Evolutionary conservation across 2,888 invertebrate genomes (phyloP).

Genomic region (Notodonta ziczac): DNA sequence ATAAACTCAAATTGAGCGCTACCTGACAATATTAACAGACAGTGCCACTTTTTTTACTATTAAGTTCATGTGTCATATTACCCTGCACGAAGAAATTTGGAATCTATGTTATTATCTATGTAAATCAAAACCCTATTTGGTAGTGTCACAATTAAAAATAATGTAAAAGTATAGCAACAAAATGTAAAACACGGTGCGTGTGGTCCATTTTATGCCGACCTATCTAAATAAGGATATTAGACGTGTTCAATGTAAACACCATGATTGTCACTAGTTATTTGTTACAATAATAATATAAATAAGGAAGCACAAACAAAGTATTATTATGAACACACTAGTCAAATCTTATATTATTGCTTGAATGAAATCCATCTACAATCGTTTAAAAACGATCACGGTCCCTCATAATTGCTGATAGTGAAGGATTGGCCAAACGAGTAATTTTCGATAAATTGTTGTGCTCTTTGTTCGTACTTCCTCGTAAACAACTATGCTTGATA

Average conservation of each 20-base stretch:
- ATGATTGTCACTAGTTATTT: conserved; percentile 22
- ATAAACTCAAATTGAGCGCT: conserved; percentile 59
- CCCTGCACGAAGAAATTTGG: conserved; percentile 81
- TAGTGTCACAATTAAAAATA: conserved; percentile 53
- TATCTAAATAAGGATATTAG: conserved; percentile 39
- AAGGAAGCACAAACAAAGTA: conserved; percentile 3
- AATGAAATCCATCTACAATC: not conserved
- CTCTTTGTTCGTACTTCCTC: conserved; percentile 31
- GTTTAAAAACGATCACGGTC: not conserved
- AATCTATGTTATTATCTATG: conserved; percentile 55
- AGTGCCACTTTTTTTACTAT: conserved; percentile 46
- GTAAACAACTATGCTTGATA: conserved; percentile 37
- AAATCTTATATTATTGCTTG: not conserved
- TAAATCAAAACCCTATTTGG: conserved; percentile 45
- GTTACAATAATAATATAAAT: conserved; percentile 13
- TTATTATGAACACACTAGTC: not conserved
- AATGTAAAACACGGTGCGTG: conserved; percentile 37
- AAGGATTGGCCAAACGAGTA: not conserved
- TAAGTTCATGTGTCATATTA: conserved; percentile 55
- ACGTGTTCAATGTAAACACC: conserved; percentile 38
- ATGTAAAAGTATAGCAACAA: conserved; percentile 31
- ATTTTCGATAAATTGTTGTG: not conserved
- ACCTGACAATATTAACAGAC: conserved; percentile 53
- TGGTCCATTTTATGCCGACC: conserved; percentile 27
- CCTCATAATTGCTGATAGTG: not conserved